Evolutionary conservation across 53 echinoderm and acorn worm genomes (phyloP).

Genomic region (Zoroaster sp.): DNA sequence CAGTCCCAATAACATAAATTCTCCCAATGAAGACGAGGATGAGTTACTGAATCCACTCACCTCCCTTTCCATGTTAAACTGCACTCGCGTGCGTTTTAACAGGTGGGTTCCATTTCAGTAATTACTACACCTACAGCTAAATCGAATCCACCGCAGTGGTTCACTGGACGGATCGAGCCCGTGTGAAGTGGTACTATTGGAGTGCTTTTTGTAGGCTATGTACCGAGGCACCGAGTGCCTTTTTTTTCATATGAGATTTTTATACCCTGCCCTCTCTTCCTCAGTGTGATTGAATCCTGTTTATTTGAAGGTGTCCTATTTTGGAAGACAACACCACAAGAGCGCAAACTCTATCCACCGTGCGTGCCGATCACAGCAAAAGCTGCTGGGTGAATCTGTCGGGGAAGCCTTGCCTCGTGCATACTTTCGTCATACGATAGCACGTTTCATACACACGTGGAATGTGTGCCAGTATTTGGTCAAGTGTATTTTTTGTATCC

Average conservation of each 20-base stretch:
- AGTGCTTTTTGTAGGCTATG: too few relatives aligned
- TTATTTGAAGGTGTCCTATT: neutral
- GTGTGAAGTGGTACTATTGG: too few relatives aligned
- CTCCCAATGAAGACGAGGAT: neutral
- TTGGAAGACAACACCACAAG: constrained; percentile 17
- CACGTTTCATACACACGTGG: neutral
- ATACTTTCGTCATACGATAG: constrained; percentile 10
- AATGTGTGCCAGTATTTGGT: neutral
- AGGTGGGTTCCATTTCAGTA: too few relatives aligned
- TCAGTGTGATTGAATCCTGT: neutral
- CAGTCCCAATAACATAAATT: neutral
- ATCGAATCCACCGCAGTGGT: too few relatives aligned
- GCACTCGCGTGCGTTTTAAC: neutral
- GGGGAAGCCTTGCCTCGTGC: neutral
- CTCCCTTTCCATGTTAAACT: neutral
- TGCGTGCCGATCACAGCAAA: constrained; percentile 14
- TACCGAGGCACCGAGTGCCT: too few relatives aligned
- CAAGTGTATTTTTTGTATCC: neutral
- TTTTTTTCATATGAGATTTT: too few relatives aligned
- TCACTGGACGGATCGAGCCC: too few relatives aligned
- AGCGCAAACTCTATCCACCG: constrained; percentile 18
- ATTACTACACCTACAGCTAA: too few relatives aligned
- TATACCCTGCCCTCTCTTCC: too few relatives aligned
- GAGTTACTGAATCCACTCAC: neutral
- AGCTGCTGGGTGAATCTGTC: neutral